Percentiles rank a stretch among this genome's conserved stretches.
phyloP scores from a whole-genome alignment of 2,797 vertebrate species.

The Gallirallus australis region DNA sequence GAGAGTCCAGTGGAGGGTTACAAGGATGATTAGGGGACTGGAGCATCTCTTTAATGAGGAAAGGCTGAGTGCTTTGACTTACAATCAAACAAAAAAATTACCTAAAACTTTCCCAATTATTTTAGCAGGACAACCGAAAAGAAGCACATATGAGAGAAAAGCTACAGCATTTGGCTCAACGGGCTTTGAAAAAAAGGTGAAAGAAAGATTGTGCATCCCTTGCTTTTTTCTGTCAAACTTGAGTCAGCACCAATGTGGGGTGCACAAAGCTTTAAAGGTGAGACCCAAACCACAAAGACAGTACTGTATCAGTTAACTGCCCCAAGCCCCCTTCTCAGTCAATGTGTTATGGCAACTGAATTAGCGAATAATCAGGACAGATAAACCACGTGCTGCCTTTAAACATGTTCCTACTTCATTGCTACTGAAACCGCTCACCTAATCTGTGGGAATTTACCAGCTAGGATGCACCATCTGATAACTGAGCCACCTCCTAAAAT shows the following conservation, averaged over 20 bases:
- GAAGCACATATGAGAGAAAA: neutral
- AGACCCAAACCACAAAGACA: neutral
- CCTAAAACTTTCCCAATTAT: neutral
- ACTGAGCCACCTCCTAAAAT: neutral
- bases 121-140: neutral
- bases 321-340: neutral
- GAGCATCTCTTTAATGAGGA: too few relatives aligned
- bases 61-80: neutral
- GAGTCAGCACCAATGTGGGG: neutral
- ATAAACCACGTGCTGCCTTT: neutral
- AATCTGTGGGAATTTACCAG: slow-evolving; percentile 33
- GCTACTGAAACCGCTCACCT: slow-evolving; percentile 18
- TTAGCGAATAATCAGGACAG: neutral
- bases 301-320: neutral
- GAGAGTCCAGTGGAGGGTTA: too few relatives aligned
- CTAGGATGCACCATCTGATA: neutral
- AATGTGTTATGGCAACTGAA: neutral
- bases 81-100: neutral
- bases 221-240: neutral
- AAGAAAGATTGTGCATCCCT: neutral
- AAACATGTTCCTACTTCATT: neutral
- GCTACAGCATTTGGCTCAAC: neutral
- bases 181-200: neutral
- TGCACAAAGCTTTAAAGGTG: neutral
- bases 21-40: too few relatives aligned